Evolutionary conservation across 2,888 invertebrate species (phyloP), one percentile per base, ranked within the genome.

Genomic region (Trichopria drosophilae): DNA sequence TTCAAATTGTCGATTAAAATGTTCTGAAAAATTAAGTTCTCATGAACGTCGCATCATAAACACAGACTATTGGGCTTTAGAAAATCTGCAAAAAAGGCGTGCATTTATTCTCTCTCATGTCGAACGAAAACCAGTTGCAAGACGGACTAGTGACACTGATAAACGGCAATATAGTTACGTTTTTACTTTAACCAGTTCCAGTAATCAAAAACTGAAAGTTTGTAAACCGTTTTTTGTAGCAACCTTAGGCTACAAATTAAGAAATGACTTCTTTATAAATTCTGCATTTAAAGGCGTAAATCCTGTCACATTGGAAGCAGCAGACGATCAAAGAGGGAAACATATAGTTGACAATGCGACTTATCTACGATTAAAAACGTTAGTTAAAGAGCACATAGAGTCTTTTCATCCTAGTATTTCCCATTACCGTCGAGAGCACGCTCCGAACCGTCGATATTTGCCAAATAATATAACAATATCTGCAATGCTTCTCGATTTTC

Each of bases 61-160:
- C 18, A n/a, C 4, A 6, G 16, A 34, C 10, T 34, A 16, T n/a
- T 18, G 34, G 18, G 20, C 18, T 4, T 34, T n/a, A 34, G 3
- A 10, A 4, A 34, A 15, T 16, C 20, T 34, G 34, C 34, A 34
- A 16, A 34, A 34, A 34, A 34, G 5, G 5, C 34, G 34, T 15
- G 20, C 10, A 19, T 34, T 34, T 16, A n/a, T 34, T 34, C 5
- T 34, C 5, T 19, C 34, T 34, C 34, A 34, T 16, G 34, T 34
- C n/a, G 34, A 34, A 34, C 16, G 34, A 34, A 34, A 34, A 34
- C 5, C 16, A 34, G 34, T 34, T 34, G 16, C 16, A 34, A 34
- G 34, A 19, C 16, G 34, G n/a, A 34, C 34, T 5, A 34, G 34
- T 34, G 20, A 6, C 20, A 34, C 15, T 4, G 12, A 13, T n/a